phyloP scores from a whole-genome alignment of 2,888 invertebrate genomes.

The Caenorhabditis afra region DNA sequence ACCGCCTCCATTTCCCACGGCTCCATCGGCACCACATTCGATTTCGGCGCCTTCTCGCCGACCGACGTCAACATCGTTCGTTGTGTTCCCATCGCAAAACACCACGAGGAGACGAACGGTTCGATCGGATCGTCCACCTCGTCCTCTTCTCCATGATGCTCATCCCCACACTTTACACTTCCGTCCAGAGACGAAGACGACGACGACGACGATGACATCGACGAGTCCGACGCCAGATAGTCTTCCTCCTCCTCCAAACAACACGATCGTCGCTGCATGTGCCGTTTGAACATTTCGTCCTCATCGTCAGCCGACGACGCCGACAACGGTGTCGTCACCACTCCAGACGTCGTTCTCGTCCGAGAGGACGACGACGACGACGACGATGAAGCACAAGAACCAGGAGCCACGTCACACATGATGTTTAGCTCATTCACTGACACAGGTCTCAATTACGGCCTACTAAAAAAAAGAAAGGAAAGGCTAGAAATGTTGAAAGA shows the following conservation, averaged over 20 bases:
- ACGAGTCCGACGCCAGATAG: too few relatives aligned
- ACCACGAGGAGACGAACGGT: slow-evolving; percentile 37
- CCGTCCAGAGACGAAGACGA: neutral
- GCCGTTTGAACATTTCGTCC: neutral
- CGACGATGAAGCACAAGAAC: neutral
- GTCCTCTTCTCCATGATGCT: slow-evolving; percentile 21
- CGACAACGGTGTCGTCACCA: slow-evolving; percentile 8
- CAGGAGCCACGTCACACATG: slow-evolving; percentile 17
- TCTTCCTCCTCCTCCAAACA: too few relatives aligned
- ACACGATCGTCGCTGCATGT: too few relatives aligned
- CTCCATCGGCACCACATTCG: slow-evolving; percentile 56
- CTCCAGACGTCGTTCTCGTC: too few relatives aligned
- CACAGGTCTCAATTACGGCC: slow-evolving; percentile 41
- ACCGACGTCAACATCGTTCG: slow-evolving; percentile 25
- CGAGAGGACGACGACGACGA: slow-evolving; percentile 11
- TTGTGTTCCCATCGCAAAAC: slow-evolving; percentile 43
- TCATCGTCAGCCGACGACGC: slow-evolving; percentile 9
- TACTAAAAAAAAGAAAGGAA: slow-evolving; percentile 16
- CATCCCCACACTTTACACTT: neutral
- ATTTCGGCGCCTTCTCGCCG: slow-evolving; percentile 45
- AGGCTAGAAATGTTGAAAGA: neutral
- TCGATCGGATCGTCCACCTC: slow-evolving; percentile 12
- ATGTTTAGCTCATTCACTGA: slow-evolving; percentile 42
- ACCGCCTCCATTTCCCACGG: slow-evolving; percentile 64
- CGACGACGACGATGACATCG: too few relatives aligned